phyloP scores from a whole-genome alignment of 2,888 invertebrate species.

The Prionchulus punctatus region DNA sequence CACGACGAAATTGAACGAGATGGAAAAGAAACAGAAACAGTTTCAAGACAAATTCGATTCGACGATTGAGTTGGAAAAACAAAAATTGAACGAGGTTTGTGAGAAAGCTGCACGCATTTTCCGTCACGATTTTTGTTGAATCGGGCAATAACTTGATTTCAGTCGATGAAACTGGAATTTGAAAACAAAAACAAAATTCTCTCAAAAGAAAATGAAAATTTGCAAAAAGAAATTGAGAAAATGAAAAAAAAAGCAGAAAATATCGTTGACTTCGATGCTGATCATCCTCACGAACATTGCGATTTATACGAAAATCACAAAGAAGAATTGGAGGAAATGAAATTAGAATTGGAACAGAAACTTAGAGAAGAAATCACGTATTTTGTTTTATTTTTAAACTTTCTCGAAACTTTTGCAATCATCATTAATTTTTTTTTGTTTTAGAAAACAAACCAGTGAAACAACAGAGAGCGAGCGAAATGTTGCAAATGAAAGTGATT shows the following conservation, averaged over 20 bases:
- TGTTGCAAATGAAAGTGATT: too few relatives aligned
- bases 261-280: neutral
- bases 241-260: neutral
- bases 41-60: slow-evolving; percentile 23
- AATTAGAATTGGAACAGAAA: neutral
- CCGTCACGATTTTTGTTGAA: too few relatives aligned
- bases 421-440: too few relatives aligned
- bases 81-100: neutral
- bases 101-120: too few relatives aligned
- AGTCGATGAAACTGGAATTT: slow-evolving; percentile 4
- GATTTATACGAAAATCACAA: neutral
- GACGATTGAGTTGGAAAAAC: slow-evolving; percentile 6
- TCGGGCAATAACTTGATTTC: neutral
- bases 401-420: too few relatives aligned
- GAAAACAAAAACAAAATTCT: neutral
- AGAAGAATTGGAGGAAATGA: neutral
- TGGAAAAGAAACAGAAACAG: slow-evolving; percentile 28
- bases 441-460: too few relatives aligned
- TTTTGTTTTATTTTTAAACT: too few relatives aligned
- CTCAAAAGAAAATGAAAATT: slow-evolving; percentile 6
- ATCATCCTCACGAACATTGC: too few relatives aligned
- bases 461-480: too few relatives aligned
- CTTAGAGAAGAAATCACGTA: neutral
- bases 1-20: slow-evolving; percentile 25
- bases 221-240: slow-evolving; percentile 10